Evolutionary conservation across 30 jellyfish, hydroid and myxozoan species (phyloP).

Genomic region (Catostylus mosaicus): DNA sequence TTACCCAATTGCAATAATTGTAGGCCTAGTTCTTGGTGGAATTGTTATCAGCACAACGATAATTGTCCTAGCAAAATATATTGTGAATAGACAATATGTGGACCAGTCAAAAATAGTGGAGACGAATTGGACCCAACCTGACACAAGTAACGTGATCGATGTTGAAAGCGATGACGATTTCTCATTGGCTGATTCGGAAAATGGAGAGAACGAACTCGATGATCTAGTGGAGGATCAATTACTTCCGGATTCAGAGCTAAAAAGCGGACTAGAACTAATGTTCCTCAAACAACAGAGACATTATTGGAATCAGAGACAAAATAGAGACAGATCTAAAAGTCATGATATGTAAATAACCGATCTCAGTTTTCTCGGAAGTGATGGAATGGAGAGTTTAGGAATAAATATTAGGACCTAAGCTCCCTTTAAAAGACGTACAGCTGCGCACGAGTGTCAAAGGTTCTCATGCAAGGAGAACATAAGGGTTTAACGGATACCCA

Average conservation of each 20-base stretch:
- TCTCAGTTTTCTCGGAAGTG: no score
- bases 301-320: constrained; percentile 84
- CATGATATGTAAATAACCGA: constrained; percentile 57
- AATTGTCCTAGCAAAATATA: constrained; percentile 68
- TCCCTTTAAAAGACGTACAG: no score
- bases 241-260: constrained; percentile 87
- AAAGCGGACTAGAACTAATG: constrained; percentile 87
- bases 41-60: constrained; percentile 79
- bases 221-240: constrained; percentile 94
- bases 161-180: constrained; percentile 61
- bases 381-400: no score
- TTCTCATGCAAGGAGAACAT: no score
- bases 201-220: constrained; percentile 78
- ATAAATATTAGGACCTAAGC: no score
- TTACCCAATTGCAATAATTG: constrained; percentile 80
- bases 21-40: constrained; percentile 92
- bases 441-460: no score
- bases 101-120: constrained; percentile 40
- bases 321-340: constrained; percentile 46
- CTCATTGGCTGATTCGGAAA: constrained; percentile 68
- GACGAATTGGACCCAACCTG: constrained; percentile 69
- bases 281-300: constrained; percentile 92
- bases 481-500: no score
- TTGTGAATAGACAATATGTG: constrained; percentile 37
- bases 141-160: constrained; percentile 34